Conservation (phyloP, 2,888 invertebrate genomes). For the Drosophila nr. medialis region DNA sequence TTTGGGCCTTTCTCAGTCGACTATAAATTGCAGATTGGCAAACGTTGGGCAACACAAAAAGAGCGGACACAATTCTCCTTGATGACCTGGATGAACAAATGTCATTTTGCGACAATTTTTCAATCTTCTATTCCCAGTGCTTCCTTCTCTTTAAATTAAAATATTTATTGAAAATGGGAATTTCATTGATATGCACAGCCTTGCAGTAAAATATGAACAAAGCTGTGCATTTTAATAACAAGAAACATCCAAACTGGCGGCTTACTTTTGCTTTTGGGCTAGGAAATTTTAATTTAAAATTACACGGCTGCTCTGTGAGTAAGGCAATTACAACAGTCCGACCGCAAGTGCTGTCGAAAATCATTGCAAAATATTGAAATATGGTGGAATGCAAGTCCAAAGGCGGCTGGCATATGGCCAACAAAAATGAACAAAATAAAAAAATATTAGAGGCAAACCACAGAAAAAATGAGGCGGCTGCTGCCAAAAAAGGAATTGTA, state of each 20-base stretch:
- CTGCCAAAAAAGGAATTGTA: constrained; percentile 61
- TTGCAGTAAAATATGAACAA: neutral
- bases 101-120: neutral
- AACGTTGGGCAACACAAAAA: neutral
- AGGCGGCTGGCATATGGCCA: constrained; percentile 58
- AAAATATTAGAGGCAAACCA: constrained; percentile 8
- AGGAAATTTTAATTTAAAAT: constrained; percentile 54
- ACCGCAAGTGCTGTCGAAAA: constrained; percentile 65
- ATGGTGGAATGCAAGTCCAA: constrained; percentile 29
- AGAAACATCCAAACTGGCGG: neutral
- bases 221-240: neutral
- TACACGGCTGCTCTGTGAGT: constrained; percentile 38
- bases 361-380: constrained; percentile 70
- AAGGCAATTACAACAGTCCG: constrained; percentile 54
- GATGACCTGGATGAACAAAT: neutral
- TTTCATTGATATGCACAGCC: neutral
- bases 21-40: neutral
- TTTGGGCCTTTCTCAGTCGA: neutral
- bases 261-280: neutral
- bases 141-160: neutral
- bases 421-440: constrained; percentile 2
- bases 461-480: constrained; percentile 21
- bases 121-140: neutral
- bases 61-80: neutral
- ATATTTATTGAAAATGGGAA: neutral